Base-by-base conservation (phyloP, 2,113 vertebrate species). In the Quiscalus mexicanus region DNA sequence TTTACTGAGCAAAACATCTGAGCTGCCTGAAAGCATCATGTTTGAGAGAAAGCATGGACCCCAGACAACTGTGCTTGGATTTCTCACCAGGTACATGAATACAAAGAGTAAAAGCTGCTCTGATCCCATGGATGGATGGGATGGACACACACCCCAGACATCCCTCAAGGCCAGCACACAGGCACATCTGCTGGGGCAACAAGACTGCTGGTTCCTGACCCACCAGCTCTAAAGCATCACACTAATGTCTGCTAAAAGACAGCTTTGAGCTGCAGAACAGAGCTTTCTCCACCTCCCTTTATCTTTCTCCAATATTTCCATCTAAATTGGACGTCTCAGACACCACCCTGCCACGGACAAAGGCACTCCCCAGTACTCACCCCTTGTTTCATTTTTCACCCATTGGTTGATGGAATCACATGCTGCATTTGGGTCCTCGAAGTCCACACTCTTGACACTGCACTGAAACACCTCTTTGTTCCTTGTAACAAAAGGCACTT, bases 381-480 rank as follows among this genome's bases (percentile, higher is more conserved):
- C 99, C 94, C 98, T 98, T 64, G 99, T 99, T 94, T 98, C 98
- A 45, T 99, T 99, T 94, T 97, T 99, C 80, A 99, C 98, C 99
- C 99, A 99, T 10, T 93, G 44, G 23, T 99, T 99, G 96, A 99
- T 98, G 86, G 97, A 84, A n/a, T 98, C 98, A 23, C 98, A 98
- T 42, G 99, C 99, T 50, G 49, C 41, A n/a, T 95, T 67, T 7
- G 98, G 96, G 84, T 99, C 96, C 49, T 97, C 97, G 8, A 99
- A 99, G 98, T 99, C 96, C 90, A 99, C 75, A 2, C 86, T 98
- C 87, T 94, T 98, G 95, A 98, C 98, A 39, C 98, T 98, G 81
- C 98, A 98, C 90, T 99, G 98, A 97, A 99, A 99, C 90, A 99
- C 98, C 3, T 98, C 99, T 95, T 98, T 99, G 98, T 99, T 99